Evolutionary conservation across 2,888 invertebrate species (phyloP).

Genomic region (Eilema depressum): DNA sequence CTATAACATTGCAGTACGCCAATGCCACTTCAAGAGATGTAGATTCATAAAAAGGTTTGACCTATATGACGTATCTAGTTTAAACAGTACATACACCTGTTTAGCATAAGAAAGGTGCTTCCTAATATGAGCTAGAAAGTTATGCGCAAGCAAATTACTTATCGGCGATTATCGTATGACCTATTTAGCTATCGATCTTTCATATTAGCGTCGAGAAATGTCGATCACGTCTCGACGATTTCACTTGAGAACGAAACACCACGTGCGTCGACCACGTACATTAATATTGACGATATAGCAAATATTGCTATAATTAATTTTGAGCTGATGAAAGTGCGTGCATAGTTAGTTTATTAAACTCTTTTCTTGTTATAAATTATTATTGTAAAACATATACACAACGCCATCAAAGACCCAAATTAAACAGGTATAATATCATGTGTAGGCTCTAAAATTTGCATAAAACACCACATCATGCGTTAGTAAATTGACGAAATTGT

Average conservation of each 20-base stretch:
- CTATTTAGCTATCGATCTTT: conserved; percentile 41
- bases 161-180: conserved; percentile 37
- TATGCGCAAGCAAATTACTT: conserved; percentile 32
- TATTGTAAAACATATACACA: not conserved
- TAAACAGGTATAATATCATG: not conserved
- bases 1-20: not conserved
- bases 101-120: conserved; percentile 25
- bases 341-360: not conserved
- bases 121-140: conserved; percentile 49
- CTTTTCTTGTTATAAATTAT: not conserved
- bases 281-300: conserved; percentile 14
- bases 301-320: not conserved
- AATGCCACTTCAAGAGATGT: not conserved
- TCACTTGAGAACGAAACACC: conserved; percentile 37
- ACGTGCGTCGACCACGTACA: conserved; percentile 37
- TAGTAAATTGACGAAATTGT: not conserved
- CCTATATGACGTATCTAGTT: not conserved
- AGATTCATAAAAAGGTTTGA: not conserved
- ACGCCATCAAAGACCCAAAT: not conserved
- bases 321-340: not conserved
- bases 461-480: not conserved
- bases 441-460: too few species aligned
- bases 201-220: conserved; percentile 35
- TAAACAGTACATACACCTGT: not conserved
- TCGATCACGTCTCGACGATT: conserved; percentile 46